A percentile compares a stretch with the other conserved stretches of the same genome.
phyloP scores from a whole-genome alignment of 2,888 invertebrate species.

The Cheilosia grossa region DNA sequence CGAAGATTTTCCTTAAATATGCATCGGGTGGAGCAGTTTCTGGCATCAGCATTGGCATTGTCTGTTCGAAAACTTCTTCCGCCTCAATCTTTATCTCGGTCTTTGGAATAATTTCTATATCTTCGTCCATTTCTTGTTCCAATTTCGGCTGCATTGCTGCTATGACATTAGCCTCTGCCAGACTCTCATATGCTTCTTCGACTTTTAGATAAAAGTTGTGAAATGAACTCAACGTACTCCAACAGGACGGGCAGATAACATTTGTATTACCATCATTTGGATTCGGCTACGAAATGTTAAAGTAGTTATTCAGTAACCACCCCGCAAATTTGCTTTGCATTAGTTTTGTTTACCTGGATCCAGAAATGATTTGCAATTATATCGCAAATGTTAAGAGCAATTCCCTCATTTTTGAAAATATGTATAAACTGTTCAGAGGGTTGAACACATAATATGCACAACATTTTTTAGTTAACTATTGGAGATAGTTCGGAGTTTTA shows the following conservation, averaged over 20 bases:
- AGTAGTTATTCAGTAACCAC: too few species aligned
- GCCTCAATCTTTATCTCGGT: too few species aligned
- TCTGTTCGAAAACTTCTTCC: too few species aligned
- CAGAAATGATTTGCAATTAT: conserved; percentile 79
- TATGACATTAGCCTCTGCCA: neutral
- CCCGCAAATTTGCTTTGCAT: neutral
- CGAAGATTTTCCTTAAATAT: too few species aligned
- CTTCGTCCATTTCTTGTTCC: too few species aligned
- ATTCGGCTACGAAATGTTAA: conserved; percentile 32
- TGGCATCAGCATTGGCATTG: too few species aligned
- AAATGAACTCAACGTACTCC: conserved; percentile 77
- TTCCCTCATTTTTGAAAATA: conserved; percentile 75
- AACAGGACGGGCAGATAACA: conserved; percentile 77
- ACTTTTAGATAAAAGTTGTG: conserved; percentile 79
- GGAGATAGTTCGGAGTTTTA: neutral
- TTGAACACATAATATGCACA: conserved; percentile 61
- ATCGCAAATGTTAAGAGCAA: conserved; percentile 68
- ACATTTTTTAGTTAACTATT: conserved; percentile 7
- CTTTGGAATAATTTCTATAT: too few species aligned
- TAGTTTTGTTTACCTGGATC: conserved; percentile 75
- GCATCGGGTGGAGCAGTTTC: too few species aligned
- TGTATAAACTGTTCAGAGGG: conserved; percentile 26
- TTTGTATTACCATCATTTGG: conserved; percentile 40
- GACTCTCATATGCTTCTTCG: conserved; percentile 75
- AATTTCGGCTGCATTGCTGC: too few species aligned